Evolutionary conservation across 1,140 invertebrate species (phyloP).

Genomic region (Carposina sasakii): DNA sequence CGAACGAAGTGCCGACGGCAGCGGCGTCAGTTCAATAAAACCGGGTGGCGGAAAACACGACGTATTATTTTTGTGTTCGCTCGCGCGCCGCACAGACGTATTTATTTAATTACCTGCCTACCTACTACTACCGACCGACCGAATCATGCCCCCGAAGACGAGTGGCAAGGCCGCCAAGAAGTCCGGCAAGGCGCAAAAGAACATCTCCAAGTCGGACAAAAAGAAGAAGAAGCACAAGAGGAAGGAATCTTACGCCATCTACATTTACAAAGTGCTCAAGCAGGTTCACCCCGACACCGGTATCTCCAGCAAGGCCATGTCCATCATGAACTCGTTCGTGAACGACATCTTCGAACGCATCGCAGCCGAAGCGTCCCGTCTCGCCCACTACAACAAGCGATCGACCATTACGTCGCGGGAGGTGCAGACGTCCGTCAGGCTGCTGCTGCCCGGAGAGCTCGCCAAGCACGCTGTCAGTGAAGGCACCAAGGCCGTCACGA

Average conservation of each 20-base stretch:
- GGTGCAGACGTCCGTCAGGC: conserved; percentile 58
- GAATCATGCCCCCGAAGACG: conserved; percentile 68
- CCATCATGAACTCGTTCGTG: conserved; percentile 78
- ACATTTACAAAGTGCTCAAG: conserved; percentile 81
- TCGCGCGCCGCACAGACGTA: background rate
- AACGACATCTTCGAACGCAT: conserved; percentile 74
- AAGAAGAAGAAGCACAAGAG: conserved; percentile 73
- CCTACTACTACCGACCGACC: no score
- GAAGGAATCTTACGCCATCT: conserved; percentile 79
- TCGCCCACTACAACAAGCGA: conserved; percentile 74
- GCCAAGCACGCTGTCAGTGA: conserved; percentile 56
- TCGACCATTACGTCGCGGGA: conserved; percentile 67
- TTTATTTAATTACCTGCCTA: no score
- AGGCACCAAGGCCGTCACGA: conserved; percentile 75
- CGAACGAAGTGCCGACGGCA: background rate
- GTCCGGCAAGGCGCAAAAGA: conserved; percentile 73
- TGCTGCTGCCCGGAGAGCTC: conserved; percentile 54
- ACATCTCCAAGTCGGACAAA: conserved; percentile 63
- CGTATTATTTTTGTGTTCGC: background rate
- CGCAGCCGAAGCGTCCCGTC: conserved; percentile 70
- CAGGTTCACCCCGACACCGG: conserved; percentile 35
- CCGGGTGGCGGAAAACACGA: background rate
- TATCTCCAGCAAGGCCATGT: conserved; percentile 66
- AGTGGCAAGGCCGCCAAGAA: conserved; percentile 71
- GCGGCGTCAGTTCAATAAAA: background rate